phyloP scores from a whole-genome alignment of 2,113 vertebrate species.

The Myiozetetes cayanensis region DNA sequence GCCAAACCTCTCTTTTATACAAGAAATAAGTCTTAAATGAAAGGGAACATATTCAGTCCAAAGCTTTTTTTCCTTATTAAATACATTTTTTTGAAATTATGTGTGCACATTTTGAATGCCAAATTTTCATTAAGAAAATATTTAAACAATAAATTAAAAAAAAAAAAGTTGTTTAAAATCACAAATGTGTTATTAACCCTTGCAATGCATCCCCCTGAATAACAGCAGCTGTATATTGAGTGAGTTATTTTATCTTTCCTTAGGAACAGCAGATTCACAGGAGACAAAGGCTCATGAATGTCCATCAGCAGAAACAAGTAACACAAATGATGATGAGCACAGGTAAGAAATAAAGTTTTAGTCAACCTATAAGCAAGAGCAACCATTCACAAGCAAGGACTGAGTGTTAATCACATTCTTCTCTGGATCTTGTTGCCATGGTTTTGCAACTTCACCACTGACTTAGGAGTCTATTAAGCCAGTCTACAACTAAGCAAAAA shows the following conservation, averaged over 20 bases:
- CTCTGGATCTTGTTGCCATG: not conserved
- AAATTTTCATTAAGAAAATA: not conserved
- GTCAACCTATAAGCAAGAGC: not conserved
- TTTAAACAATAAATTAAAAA: not conserved
- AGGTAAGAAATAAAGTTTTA: not conserved
- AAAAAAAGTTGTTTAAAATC: not conserved
- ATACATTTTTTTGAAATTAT: fast-evolving
- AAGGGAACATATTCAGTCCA: not conserved
- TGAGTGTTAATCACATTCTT: not conserved
- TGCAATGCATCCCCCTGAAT: not conserved
- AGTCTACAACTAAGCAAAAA: not conserved
- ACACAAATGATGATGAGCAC: not conserved
- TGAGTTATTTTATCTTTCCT: not conserved
- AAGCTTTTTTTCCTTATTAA: not conserved
- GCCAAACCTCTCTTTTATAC: not conserved
- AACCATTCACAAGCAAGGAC: not conserved
- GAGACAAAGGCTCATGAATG: not conserved
- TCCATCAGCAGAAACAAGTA: not conserved
- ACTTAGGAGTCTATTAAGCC: not conserved
- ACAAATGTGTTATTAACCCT: not conserved
- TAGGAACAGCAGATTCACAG: not conserved
- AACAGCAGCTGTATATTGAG: not conserved
- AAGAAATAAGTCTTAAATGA: not conserved
- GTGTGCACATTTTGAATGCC: not conserved
- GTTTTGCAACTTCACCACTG: not conserved